Evolutionary conservation across 2,113 vertebrate species (phyloP), one percentile per base, ranked within the genome.

Genomic region (Siniperca knerii): DNA sequence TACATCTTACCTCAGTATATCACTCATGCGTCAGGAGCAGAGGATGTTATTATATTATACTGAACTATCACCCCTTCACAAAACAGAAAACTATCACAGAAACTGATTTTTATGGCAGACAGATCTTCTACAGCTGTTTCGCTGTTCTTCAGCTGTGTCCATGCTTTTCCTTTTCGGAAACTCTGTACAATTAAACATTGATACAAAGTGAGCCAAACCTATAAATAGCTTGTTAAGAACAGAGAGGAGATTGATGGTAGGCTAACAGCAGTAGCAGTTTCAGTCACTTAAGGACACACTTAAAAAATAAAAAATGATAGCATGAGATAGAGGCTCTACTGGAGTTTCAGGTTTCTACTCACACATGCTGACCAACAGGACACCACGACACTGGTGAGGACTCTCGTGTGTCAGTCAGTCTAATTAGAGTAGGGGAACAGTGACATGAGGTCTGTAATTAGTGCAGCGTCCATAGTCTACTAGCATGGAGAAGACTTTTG

Each of bases 141-240:
- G 25, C 57, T 1, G n/a, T 40, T 69, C 61, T 57, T 44, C 25
- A 55, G 50, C 67, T 79, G 52, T n/a, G 55, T 75, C 62, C 23
- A 35, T 25, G n/a, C 29, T 72, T 69, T 74, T 42, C 62, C 37
- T n/a, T 75, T 77, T 55, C 11, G 18, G 8, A 84, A 79, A 71
- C 42, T 61, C 46, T 25, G 33, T 50, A 74, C 81, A 88, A 86
- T 90, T 87, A 87, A 92, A 91, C 83, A 90, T 89, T 92, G 40
- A 92, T 87, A 78, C 73, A 74, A 80, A 67, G 68, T 40, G 75
- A 91, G 75, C 54, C 44, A 25, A 81, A 55, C 12, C 79, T 88
- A 92, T 86, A 81, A 91, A 90, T 89, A 89, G 73, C 64, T 70
- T 79, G 75, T 82, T 81, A 81, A 72, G 62, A 90, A 82, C 79